Conservation (phyloP, 2,113 vertebrate genomes). For the Mirounga angustirostris region DNA sequence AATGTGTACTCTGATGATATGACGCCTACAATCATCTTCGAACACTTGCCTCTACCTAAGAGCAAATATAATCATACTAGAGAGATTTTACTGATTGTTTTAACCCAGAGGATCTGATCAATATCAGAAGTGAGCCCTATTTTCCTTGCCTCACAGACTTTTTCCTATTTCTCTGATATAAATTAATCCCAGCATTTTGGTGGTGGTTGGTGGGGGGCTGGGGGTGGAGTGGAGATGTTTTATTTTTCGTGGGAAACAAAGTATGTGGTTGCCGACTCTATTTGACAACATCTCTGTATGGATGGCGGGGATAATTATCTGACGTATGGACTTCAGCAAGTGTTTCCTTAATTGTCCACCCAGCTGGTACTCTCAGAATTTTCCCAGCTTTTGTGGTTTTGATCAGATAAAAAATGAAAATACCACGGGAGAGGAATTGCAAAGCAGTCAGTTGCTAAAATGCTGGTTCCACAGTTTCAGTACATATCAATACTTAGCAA, state of each 20-base stretch:
- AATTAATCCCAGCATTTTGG: neutral
- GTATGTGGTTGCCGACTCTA: neutral
- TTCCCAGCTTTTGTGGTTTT: slow-evolving; percentile 23
- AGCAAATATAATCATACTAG: neutral
- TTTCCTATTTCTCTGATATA: neutral
- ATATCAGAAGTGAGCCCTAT: neutral
- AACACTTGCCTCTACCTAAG: neutral
- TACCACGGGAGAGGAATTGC: neutral
- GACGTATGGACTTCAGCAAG: neutral
- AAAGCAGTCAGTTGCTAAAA: neutral
- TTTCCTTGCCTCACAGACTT: slow-evolving; percentile 30
- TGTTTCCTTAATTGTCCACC: slow-evolving; percentile 15
- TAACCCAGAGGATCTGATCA: neutral
- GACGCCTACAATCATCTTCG: neutral
- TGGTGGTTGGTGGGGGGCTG: neutral
- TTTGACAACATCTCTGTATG: neutral
- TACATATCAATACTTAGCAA: neutral
- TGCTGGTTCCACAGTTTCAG: neutral
- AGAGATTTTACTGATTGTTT: slow-evolving; percentile 16
- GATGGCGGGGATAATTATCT: neutral
- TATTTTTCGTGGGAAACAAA: slow-evolving; percentile 37
- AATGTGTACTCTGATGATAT: neutral
- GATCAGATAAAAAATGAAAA: slow-evolving; percentile 42
- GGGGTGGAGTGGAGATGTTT: neutral
- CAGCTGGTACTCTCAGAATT: neutral